These are phyloP conservation scores for Drosophila sturtevanti DNA, from an alignment of 1,140 invertebrate species.

Conservation along the genomic window DNA sequence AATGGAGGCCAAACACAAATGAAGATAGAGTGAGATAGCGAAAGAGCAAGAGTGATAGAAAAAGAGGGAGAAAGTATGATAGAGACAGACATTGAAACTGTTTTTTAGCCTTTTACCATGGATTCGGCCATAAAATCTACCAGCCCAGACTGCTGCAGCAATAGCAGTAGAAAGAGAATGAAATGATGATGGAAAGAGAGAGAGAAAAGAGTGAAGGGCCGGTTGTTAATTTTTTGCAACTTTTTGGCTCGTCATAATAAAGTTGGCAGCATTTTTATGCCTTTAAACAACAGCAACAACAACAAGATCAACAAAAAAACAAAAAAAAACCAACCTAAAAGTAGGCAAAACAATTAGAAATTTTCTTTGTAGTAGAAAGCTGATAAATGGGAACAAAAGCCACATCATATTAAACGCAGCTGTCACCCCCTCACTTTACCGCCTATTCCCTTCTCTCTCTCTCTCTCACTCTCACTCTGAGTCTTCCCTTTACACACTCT, in stretches of 20 bases:
- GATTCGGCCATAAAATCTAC: conserved; percentile 37
- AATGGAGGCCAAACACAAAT: conserved; percentile 6
- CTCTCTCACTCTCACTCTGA: background rate
- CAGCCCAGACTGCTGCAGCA: conserved; percentile 38
- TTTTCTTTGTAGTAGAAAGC: conserved; percentile 4
- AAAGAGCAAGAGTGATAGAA: background rate
- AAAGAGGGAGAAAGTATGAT: background rate
- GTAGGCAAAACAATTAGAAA: conserved; percentile 46
- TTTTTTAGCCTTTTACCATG: conserved; percentile 29
- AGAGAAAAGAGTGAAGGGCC: conserved; percentile 16
- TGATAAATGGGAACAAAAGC: conserved; percentile 19
- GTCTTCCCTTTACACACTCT: too few relatives aligned
- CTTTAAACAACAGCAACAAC: conserved; percentile 17
- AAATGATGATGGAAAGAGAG: background rate
- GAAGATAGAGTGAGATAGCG: background rate
- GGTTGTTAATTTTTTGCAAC: conserved; percentile 69
- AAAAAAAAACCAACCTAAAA: conserved; percentile 28
- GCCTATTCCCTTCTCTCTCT: background rate
- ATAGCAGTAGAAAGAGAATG: background rate
- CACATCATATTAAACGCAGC: conserved; percentile 23
- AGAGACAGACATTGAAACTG: conserved; percentile 63
- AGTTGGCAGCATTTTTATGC: conserved; percentile 64
- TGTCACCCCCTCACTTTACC: conserved; percentile 5
- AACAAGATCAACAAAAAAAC: background rate
- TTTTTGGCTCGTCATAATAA: conserved; percentile 71